Percentiles rank a stretch among this genome's conserved stretches.
Evolutionary conservation across 2,888 invertebrate genomes (phyloP).

Genomic region (Pogonocherus hispidulus): DNA sequence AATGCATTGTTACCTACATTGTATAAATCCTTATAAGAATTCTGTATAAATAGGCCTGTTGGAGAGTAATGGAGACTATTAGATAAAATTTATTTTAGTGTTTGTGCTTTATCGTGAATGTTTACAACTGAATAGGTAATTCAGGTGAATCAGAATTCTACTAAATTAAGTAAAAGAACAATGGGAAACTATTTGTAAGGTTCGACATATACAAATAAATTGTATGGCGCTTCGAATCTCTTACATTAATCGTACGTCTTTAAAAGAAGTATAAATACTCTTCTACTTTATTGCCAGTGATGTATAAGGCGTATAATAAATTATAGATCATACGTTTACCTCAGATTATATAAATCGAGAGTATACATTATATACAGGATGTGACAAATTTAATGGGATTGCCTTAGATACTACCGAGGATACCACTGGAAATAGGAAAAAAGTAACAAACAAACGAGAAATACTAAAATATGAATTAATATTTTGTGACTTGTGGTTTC

Average conservation of each 20-base stretch:
- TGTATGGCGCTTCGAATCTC: neutral
- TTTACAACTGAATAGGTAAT: no score
- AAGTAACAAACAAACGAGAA: no score
- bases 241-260: neutral
- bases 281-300: neutral
- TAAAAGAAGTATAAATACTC: neutral
- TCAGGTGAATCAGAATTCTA: neutral
- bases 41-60: no score
- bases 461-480: no score
- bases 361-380: no score
- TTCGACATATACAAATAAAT: neutral
- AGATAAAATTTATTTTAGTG: neutral
- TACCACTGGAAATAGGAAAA: no score
- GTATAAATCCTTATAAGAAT: no score
- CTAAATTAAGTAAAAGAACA: neutral
- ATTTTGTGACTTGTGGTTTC: no score
- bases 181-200: neutral
- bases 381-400: no score
- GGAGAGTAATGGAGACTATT: neutral
- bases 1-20: no score
- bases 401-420: no score
- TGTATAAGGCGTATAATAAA: neutral
- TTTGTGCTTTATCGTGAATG: no score
- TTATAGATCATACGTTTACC: neutral
- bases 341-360: neutral